These are phyloP conservation scores for Agrilus planipennis DNA, from an alignment of 1,140 invertebrate species.

Conservation along the genomic window DNA sequence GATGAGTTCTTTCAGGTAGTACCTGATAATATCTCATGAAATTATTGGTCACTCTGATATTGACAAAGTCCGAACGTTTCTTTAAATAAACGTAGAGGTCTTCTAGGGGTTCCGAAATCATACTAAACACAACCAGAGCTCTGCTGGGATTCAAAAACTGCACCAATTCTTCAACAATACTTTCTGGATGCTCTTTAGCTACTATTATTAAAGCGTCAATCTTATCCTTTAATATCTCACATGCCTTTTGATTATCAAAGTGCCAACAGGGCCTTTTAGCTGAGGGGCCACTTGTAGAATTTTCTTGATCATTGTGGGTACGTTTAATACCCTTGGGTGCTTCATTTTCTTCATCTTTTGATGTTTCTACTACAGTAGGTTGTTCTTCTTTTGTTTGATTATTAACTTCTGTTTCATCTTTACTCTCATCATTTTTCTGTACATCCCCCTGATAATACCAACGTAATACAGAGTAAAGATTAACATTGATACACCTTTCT, in stretches of 20 bases:
- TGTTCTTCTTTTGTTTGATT: conserved; percentile 5
- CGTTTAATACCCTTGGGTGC: conserved; percentile 10
- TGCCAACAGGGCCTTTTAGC: conserved; percentile 49
- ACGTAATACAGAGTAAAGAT: conserved; percentile 59
- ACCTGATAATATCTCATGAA: conserved; percentile 88
- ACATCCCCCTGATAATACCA: conserved; percentile 44
- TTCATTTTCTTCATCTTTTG: conserved; percentile 5
- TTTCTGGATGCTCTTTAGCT: conserved; percentile 72
- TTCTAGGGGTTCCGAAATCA: conserved; percentile 66
- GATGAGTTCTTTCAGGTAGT: conserved; percentile 70
- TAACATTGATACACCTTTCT: conserved; percentile 52
- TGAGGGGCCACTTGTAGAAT: conserved; percentile 1
- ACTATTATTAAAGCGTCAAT: conserved; percentile 71
- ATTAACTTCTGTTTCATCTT: background rate
- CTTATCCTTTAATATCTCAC: conserved; percentile 43
- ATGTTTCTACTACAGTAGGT: conserved; percentile 8
- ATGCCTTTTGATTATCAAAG: conserved; percentile 49
- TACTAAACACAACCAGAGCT: conserved; percentile 74
- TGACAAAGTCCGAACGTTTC: conserved; percentile 51
- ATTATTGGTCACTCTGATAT: conserved; percentile 67
- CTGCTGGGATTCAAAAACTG: conserved; percentile 62
- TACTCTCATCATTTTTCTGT: conserved; percentile 11
- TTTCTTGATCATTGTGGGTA: conserved; percentile 15
- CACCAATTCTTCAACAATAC: conserved; percentile 62
- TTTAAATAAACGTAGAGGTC: conserved; percentile 70